Evolutionary conservation across 2,888 invertebrate genomes (phyloP).

Genomic region (Sarcophaga caerulescens): DNA sequence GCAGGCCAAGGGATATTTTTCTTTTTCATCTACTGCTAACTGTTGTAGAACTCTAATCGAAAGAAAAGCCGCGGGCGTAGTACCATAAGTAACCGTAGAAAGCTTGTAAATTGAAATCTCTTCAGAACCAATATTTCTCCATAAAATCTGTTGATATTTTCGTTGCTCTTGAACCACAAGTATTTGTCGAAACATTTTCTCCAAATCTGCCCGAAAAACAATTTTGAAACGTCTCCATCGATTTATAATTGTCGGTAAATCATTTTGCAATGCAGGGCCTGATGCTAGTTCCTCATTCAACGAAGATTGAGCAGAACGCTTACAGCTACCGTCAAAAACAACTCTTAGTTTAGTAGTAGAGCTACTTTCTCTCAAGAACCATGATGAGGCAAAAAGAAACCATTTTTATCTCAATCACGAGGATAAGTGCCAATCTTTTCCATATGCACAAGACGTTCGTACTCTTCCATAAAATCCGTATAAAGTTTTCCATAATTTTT

Average conservation of each 20-base stretch:
- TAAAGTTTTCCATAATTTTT: constrained; percentile 21
- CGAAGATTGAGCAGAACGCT: background rate
- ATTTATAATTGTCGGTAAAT: constrained; percentile 48
- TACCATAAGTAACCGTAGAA: no score
- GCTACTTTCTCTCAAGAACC: constrained; percentile 39
- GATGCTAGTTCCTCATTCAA: constrained; percentile 54
- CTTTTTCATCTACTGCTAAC: constrained; percentile 48
- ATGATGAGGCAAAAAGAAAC: constrained; percentile 55
- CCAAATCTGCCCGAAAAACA: constrained; percentile 60
- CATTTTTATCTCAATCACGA: constrained; percentile 3
- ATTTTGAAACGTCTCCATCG: constrained; percentile 52
- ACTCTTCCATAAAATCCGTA: constrained; percentile 20
- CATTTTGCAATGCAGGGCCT: constrained; percentile 61
- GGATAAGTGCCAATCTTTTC: constrained; percentile 29
- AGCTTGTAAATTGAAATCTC: constrained; percentile 48
- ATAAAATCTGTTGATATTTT: constrained; percentile 57
- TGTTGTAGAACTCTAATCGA: constrained; percentile 62
- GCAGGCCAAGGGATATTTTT: constrained; percentile 43
- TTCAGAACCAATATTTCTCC: constrained; percentile 22
- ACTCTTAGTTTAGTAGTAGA: constrained; percentile 52
- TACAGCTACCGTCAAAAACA: constrained; percentile 57
- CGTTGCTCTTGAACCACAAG: constrained; percentile 31
- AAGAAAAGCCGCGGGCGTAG: no score
- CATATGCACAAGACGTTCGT: constrained; percentile 43
- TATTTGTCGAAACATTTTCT: constrained; percentile 67